Evolutionary conservation across 2,113 vertebrate species (phyloP), one percentile per base, ranked within the genome.

Genomic region (Stictonetta naevosa): DNA sequence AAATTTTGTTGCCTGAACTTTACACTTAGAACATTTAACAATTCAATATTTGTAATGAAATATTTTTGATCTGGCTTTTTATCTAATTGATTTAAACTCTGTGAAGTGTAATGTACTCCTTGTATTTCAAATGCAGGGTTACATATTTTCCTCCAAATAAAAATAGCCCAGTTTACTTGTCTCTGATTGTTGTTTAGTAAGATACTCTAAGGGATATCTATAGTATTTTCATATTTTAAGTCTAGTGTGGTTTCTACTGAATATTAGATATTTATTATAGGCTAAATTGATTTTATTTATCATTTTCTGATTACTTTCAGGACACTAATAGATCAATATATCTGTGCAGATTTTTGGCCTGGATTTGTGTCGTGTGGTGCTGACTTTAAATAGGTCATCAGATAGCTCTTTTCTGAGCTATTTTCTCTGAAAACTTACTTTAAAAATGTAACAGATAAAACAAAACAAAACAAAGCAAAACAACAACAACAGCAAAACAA

Each of bases 271-370:
- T 92, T 86, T 95, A 63, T 96, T 86, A 91, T 71, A 56, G 40
- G 84, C 10, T 76, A 90, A 93, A 93, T 77, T 85, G 11, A 36
- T 86, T 36, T 68, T 93, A 95, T 94, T 87, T 92, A 80, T 96
- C 6, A 88, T 90, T 95, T 92, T 86, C 44, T 94, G 93, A 83
- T 94, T 95, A 86, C 50, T 63, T 93, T 93, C 83, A 87, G 40
- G 77, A 60, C 16, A 79, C 62, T 92, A 64, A 85, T 53, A 96
- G 20, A 56, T 29, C 71, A 85, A 91, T 80, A 83, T 10, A 93
- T 92, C 64, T 87, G 36, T 74, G 42, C 74, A 73, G 33, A 68
- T 53, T 88, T 75, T 52, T 22, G n/a, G 46, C 16, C 59, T 40
- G 78, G 84, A 88, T 97, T 94, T 94, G 44, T 94, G 68, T 21